Base-by-base conservation (phyloP, 1,140 invertebrate genomes). In the Pararge aegeria region DNA sequence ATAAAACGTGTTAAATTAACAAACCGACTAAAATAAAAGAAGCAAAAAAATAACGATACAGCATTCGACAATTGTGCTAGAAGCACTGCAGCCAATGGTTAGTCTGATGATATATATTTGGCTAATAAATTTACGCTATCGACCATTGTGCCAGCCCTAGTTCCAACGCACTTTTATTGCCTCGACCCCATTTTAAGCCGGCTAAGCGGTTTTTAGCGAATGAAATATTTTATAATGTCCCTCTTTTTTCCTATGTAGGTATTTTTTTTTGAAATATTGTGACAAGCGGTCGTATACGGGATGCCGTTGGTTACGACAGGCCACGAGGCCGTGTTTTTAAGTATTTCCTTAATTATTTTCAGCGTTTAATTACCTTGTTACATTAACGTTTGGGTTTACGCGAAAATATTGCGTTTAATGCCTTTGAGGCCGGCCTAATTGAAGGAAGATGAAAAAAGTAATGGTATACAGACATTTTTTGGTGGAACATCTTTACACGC, bases 81-180 rank as follows among this genome's bases (percentile, higher is more conserved):
- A 56, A 34, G 21, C 30, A 54, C 44, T 49, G 55, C 54, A 49
- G 29, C 29, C 49, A 59, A 59, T 59, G 56, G 56, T 24, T 52
- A 52, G 61, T 37, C 21, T 40, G 29, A 53, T 50, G 29, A 64
- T 58, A 61, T 27, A 61, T 68, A 44, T 61, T 58, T 49, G 48
- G 56, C 20, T 55, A 64, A 63, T 70, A 70, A 66, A 66, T 70
- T 60, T 52, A 42, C 49, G 37, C 46, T 65, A 66, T 69, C 61
- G 60, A 53, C 53, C 54, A 62, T 64, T 53, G 57, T 64, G 68
- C 27, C 67, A 75, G 62, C 66, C 66, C 70, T 73, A 61, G 24
- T 56, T 59, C 56, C 60, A 57, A 67, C 61, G 62, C 70, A 70
- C 59, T 75, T 75, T 74, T 70, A 80, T 75, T 75, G 69, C 66